Conservation (phyloP, 2,888 invertebrate genomes). For the Acleris emargana region DNA sequence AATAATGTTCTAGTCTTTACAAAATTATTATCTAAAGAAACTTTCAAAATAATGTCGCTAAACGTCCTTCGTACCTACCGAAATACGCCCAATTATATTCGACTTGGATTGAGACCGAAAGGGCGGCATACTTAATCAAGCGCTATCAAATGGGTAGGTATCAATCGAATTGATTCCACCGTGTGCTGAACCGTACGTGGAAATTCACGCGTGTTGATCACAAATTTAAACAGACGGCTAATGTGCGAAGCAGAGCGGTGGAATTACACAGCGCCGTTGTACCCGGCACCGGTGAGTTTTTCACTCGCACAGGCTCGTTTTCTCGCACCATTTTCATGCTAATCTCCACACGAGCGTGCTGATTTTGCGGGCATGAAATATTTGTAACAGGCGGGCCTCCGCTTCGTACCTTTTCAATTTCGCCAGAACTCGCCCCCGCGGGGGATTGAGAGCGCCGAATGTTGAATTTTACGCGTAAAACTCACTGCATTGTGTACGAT, state of each 20-base stretch:
- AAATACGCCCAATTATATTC: not conserved
- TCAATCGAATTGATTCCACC: slow-evolving; percentile 25
- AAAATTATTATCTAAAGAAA: not conserved
- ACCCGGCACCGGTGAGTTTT: slow-evolving; percentile 40
- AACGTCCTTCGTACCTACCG: not conserved
- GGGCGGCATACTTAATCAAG: slow-evolving; percentile 20
- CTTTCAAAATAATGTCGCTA: not conserved
- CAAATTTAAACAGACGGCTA: slow-evolving; percentile 35
- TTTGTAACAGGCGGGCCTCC: slow-evolving; percentile 58
- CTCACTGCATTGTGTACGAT: slow-evolving; percentile 52
- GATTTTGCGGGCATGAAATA: slow-evolving; percentile 72
- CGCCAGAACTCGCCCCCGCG: slow-evolving; percentile 50
- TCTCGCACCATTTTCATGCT: slow-evolving; percentile 72
- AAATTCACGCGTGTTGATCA: slow-evolving; percentile 33
- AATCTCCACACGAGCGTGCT: slow-evolving; percentile 66
- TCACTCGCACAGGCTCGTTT: slow-evolving; percentile 58
- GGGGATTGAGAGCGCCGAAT: slow-evolving; percentile 61
- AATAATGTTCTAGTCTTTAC: not conserved
- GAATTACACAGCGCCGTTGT: slow-evolving; percentile 29
- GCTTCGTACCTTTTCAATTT: slow-evolving; percentile 71
- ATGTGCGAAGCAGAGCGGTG: slow-evolving; percentile 25
- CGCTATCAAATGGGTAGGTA: slow-evolving; percentile 17
- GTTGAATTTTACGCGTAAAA: slow-evolving; percentile 64
- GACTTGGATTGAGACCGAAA: not conserved
- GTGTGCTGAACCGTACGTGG: slow-evolving; percentile 3